Percentiles rank a stretch among this genome's conserved stretches.
These are phyloP conservation scores for Liparis tanakae DNA, from an alignment of 2,797 vertebrate genomes.

Conservation along the genomic window DNA sequence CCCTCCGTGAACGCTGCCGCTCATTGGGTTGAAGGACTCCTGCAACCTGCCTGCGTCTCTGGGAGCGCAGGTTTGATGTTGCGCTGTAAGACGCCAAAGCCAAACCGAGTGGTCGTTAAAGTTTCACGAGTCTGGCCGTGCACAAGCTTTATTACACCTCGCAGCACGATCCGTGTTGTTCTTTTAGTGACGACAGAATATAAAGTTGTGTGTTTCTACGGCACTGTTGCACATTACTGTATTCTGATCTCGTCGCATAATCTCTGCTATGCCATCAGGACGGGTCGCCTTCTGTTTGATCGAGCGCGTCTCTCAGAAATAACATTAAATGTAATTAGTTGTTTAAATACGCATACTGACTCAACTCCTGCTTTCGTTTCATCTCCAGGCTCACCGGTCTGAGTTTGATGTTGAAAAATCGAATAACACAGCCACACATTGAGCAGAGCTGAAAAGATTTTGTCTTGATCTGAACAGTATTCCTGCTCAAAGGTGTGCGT, in stretches of 20 bases:
- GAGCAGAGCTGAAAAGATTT: too few relatives aligned
- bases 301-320: neutral
- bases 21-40: neutral
- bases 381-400: conserved; percentile 1
- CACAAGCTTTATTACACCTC: conserved; percentile 29
- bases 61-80: conserved; percentile 1
- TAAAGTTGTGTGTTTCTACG: conserved; percentile 14
- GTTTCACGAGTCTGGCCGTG: conserved; percentile 45
- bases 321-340: neutral
- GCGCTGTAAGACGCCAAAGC: conserved; percentile 24
- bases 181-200: conserved; percentile 4
- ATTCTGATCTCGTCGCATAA: neutral
- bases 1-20: fast-evolving
- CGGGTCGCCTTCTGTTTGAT: neutral
- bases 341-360: neutral
- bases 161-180: conserved; percentile 27
- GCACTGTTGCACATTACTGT: neutral
- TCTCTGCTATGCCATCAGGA: neutral
- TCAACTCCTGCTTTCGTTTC: neutral
- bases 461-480: too few relatives aligned
- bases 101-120: conserved; percentile 25
- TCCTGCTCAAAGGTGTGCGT: too few relatives aligned
- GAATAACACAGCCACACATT: neutral
- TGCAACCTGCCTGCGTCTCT: neutral
- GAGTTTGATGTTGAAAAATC: neutral